Evolutionary conservation across 2,113 vertebrate genomes (phyloP).

Genomic region (Prinia subflava): DNA sequence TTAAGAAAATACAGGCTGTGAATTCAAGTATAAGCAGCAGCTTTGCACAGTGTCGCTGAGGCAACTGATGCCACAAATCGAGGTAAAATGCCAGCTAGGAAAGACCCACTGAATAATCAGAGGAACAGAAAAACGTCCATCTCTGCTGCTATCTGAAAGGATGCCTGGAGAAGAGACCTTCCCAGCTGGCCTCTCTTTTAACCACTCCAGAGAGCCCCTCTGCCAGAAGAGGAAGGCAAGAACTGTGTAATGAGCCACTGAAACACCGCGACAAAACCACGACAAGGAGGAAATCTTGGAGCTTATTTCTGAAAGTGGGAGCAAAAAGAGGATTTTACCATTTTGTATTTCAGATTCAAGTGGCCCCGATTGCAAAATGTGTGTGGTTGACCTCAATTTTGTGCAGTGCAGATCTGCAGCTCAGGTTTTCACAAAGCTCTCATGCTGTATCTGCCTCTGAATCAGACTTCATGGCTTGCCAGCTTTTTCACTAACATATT

Average conservation of each 20-base stretch:
- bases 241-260: neutral
- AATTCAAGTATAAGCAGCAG: neutral
- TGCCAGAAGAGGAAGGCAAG: neutral
- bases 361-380: neutral
- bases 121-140: neutral
- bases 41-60: neutral
- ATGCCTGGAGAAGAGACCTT: neutral
- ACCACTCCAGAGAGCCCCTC: neutral
- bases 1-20: neutral
- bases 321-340: neutral
- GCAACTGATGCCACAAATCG: neutral
- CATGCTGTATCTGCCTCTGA: neutral
- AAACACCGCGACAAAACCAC: neutral
- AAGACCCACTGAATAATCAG: neutral
- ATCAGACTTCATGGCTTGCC: neutral
- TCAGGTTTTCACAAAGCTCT: neutral
- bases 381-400: conserved; percentile 21
- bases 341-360: neutral
- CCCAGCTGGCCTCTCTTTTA: neutral
- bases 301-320: neutral
- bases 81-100: neutral
- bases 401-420: neutral
- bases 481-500: neutral
- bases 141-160: neutral
- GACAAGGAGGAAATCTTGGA: neutral